Conservation (phyloP, 2,888 invertebrate species). For the Calameuta filiformis region DNA sequence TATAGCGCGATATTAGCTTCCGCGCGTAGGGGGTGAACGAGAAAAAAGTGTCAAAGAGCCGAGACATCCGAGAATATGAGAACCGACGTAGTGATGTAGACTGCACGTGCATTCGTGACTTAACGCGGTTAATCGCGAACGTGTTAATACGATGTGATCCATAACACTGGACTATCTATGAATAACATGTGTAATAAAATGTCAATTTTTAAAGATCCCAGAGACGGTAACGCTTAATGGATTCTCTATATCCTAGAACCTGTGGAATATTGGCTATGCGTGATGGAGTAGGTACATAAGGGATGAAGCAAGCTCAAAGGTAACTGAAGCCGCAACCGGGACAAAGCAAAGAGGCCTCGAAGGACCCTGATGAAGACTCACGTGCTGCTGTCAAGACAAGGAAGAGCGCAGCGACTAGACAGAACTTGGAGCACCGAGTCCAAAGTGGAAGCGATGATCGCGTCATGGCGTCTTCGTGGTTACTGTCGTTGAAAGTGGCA, state of each 20-base stretch:
- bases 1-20: not conserved
- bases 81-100: not conserved
- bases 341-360: not conserved
- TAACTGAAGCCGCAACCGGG: not conserved
- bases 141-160: not conserved
- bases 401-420: conserved; percentile 48
- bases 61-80: not conserved
- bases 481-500: conserved; percentile 61
- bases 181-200: too few species aligned
- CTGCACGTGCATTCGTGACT: not conserved
- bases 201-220: too few species aligned
- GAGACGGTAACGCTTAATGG: too few species aligned
- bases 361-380: conserved; percentile 42
- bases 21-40: not conserved
- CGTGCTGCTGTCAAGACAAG: conserved; percentile 51
- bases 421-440: conserved; percentile 41
- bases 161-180: too few species aligned
- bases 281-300: too few species aligned
- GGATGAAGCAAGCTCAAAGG: not conserved
- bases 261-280: too few species aligned
- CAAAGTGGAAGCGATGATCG: conserved; percentile 54
- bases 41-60: not conserved
- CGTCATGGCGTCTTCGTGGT: conserved; percentile 63
- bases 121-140: not conserved
- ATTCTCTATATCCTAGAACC: too few species aligned